Percentiles rank a stretch among this genome's conserved stretches.
phyloP scores from a whole-genome alignment of 2,888 invertebrate genomes.

The Kuschelorhynchus macadamiae region DNA sequence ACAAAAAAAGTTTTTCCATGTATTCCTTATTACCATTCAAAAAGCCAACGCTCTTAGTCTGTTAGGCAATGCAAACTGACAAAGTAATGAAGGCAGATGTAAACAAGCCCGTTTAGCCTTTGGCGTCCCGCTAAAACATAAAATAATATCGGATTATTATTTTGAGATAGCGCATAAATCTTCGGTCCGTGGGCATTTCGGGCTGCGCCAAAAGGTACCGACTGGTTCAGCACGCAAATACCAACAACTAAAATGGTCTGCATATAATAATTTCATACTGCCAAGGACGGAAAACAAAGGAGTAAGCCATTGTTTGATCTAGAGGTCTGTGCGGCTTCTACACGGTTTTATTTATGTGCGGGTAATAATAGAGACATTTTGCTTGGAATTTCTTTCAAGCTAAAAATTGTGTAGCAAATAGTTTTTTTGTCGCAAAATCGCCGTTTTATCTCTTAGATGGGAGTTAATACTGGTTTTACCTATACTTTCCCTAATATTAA shows the following conservation, averaged over 20 bases:
- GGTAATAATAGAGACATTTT: too few relatives aligned
- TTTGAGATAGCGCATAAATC: constrained; percentile 61
- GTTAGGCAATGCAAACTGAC: constrained; percentile 38
- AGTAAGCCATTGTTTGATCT: neutral
- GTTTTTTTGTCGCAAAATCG: too few relatives aligned
- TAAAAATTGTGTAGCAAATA: too few relatives aligned
- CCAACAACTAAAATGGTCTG: constrained; percentile 35
- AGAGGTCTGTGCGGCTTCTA: neutral
- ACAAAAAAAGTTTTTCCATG: too few relatives aligned
- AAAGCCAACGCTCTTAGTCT: too few relatives aligned
- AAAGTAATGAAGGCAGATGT: constrained; percentile 60
- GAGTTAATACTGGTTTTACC: too few relatives aligned
- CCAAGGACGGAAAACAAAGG: constrained; percentile 51
- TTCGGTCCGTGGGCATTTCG: constrained; percentile 48
- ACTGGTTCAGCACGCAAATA: constrained; percentile 41
- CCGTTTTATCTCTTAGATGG: too few relatives aligned
- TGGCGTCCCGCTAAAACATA: constrained; percentile 56
- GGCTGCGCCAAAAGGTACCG: constrained; percentile 53
- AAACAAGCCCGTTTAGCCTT: constrained; percentile 58
- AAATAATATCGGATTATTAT: constrained; percentile 63
- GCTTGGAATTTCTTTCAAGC: too few relatives aligned
- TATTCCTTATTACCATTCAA: too few relatives aligned
- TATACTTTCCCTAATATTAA: too few relatives aligned
- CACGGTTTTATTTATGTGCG: neutral
- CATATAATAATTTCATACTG: constrained; percentile 50